Conservation (phyloP, 1,140 invertebrate genomes). For the Berghia stephanieae region DNA sequence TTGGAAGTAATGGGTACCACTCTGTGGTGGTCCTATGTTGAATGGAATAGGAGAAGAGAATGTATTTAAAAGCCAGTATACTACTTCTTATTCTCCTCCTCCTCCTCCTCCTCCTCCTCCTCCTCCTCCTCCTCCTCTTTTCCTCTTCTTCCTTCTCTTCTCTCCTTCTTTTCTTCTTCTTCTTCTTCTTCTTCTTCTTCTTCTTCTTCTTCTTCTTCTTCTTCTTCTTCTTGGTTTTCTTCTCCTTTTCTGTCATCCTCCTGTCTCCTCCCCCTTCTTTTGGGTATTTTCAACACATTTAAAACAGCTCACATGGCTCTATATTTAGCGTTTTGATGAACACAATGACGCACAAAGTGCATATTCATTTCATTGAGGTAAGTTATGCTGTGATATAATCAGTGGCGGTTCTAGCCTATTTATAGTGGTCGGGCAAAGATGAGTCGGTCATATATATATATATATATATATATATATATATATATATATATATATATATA, state of each 20-base stretch:
- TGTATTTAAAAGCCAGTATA: not conserved
- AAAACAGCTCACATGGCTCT: too few relatives aligned
- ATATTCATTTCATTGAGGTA: too few relatives aligned
- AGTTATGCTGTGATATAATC: too few relatives aligned
- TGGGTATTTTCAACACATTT: too few relatives aligned
- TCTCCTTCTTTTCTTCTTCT: slow-evolving; percentile 11
- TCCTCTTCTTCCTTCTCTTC: not conserved
- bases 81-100: not conserved
- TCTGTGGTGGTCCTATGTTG: not conserved
- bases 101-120: slow-evolving; percentile 3
- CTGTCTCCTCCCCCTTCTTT: too few relatives aligned
- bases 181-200: slow-evolving; percentile 22
- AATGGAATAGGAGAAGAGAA: not conserved
- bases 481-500: too few relatives aligned
- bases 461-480: too few relatives aligned
- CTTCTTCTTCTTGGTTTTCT: slow-evolving; percentile 16
- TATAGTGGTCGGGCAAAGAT: too few relatives aligned
- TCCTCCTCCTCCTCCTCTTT: slow-evolving; percentile 3
- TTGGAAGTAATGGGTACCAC: not conserved
- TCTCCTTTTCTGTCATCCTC: not conserved
- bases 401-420: too few relatives aligned
- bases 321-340: too few relatives aligned
- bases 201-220: slow-evolving; percentile 21
- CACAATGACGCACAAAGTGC: too few relatives aligned
- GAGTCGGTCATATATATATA: too few relatives aligned